Conservation (phyloP, 2,797 vertebrate genomes). For the Oreochromis grahami region DNA sequence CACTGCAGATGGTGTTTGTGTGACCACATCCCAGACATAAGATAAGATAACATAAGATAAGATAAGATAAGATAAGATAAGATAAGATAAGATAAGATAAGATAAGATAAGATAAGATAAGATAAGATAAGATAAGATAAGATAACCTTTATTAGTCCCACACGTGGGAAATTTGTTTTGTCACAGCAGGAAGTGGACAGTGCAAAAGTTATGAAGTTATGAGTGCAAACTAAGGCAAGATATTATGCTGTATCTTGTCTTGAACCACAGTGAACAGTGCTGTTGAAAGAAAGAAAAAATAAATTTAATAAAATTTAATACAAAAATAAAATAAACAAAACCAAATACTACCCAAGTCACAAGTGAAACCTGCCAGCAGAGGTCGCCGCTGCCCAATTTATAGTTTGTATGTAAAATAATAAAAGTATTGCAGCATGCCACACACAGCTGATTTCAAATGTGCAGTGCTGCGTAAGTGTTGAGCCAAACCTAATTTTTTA, state of each 20-base stretch:
- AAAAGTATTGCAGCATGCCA: background rate
- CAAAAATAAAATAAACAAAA: background rate
- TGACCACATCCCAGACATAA: fast-evolving
- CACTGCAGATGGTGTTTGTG: background rate
- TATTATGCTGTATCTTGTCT: background rate
- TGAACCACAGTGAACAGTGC: background rate
- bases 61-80: too few species aligned
- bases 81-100: too few species aligned
- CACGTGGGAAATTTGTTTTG: too few species aligned
- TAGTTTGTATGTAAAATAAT: background rate
- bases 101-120: too few species aligned
- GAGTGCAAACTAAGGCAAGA: too few species aligned
- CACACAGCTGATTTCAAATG: background rate
- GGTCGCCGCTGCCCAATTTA: background rate
- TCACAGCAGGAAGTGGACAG: too few species aligned
- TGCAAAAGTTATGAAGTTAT: too few species aligned
- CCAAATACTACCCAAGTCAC: background rate
- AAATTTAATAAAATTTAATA: fast-evolving
- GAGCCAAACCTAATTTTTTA: background rate
- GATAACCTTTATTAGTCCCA: too few species aligned
- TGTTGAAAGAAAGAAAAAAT: background rate
- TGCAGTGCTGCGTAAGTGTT: background rate
- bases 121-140: too few species aligned
- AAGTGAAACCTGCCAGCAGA: background rate
- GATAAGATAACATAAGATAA: too few species aligned